Percentiles rank a stretch among this genome's conserved stretches.
Evolutionary conservation across 2,797 vertebrate species (phyloP).

Genomic region (Sciurus carolinensis): DNA sequence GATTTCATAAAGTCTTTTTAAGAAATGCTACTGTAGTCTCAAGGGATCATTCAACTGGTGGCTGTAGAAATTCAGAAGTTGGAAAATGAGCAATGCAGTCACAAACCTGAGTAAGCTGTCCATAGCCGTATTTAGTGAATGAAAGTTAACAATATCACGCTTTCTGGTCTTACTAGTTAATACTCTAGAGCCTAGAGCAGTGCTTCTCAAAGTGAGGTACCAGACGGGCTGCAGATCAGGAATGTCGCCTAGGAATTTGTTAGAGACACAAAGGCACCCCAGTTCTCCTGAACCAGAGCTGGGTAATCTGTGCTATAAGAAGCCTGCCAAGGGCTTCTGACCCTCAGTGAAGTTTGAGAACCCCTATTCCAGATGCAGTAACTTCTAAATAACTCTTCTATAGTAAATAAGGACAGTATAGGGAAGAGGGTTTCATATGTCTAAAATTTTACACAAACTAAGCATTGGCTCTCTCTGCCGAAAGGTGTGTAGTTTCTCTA

Average conservation of each 20-base stretch:
- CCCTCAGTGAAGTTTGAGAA: not conserved
- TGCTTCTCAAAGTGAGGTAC: not conserved
- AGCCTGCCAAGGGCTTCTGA: too few species aligned
- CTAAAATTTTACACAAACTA: not conserved
- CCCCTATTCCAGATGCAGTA: not conserved
- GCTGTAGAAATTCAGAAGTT: conserved; percentile 38
- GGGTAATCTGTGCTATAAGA: not conserved
- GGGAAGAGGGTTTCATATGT: not conserved
- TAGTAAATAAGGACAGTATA: not conserved
- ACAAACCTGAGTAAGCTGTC: not conserved
- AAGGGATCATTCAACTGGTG: not conserved
- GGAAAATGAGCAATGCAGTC: not conserved
- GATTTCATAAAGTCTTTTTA: not conserved
- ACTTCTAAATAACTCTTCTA: not conserved
- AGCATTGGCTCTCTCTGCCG: not conserved
- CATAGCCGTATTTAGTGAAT: not conserved
- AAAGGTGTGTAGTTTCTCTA: conserved; percentile 35
- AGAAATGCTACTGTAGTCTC: not conserved
- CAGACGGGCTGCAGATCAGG: not conserved
- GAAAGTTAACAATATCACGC: not conserved
- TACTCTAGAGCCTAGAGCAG: not conserved
- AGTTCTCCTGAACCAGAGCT: not conserved
- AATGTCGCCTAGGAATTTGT: not conserved
- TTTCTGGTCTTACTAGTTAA: not conserved
- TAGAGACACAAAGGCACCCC: not conserved